Conservation (phyloP, 2,888 invertebrate genomes). For the Xestia sexstrigata region DNA sequence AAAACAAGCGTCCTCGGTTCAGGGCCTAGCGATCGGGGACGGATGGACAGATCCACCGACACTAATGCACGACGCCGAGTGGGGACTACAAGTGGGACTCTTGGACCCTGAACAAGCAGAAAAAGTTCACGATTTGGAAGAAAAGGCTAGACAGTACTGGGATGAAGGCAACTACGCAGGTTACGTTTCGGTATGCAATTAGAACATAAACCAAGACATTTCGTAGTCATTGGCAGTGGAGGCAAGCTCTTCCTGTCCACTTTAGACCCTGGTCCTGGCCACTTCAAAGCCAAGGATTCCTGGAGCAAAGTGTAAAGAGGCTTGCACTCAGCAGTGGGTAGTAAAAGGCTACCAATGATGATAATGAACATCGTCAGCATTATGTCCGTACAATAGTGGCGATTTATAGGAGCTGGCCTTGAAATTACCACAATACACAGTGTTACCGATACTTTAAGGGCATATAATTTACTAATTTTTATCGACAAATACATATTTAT, state of each 20-base stretch:
- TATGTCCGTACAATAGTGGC: background rate
- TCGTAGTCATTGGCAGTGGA: background rate
- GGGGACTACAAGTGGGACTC: slow-evolving; percentile 52
- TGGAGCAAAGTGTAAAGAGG: background rate
- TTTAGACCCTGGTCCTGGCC: background rate
- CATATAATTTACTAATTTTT: no score
- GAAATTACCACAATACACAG: no score
- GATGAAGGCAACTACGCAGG: background rate
- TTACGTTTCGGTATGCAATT: slow-evolving; percentile 1
- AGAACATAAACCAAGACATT: background rate
- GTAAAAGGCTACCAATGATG: no score
- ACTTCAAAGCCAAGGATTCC: background rate
- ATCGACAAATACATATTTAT: no score
- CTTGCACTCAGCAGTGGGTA: background rate
- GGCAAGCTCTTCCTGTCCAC: background rate
- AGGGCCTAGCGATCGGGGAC: slow-evolving; percentile 63
- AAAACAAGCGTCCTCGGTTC: background rate
- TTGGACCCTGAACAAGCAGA: slow-evolving; percentile 44
- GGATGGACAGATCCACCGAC: slow-evolving; percentile 60
- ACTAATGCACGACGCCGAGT: slow-evolving; percentile 53
- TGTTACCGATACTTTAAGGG: no score
- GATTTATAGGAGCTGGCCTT: background rate
- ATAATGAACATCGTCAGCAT: background rate
- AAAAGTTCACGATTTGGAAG: slow-evolving; percentile 32
- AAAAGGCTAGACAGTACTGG: slow-evolving; percentile 48